Percentiles rank a stretch among this genome's conserved stretches.
Conservation (phyloP, 1,140 invertebrate genomes). For the Bactericera cockerelli region DNA sequence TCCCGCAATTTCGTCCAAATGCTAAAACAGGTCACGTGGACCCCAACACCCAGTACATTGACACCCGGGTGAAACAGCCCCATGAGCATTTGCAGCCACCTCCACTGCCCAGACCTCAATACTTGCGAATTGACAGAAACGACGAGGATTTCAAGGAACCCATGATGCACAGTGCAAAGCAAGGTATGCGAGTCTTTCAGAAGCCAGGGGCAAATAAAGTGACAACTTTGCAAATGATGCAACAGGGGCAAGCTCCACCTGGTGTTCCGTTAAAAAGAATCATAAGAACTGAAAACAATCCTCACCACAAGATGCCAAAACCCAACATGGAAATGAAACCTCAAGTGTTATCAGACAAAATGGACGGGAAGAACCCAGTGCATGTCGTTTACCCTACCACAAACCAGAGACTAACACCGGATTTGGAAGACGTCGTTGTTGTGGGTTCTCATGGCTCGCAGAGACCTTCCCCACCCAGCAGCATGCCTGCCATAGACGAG, state of each 20-base stretch:
- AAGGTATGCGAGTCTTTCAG: constrained; percentile 24
- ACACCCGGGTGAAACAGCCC: constrained; percentile 22
- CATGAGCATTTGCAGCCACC: constrained; percentile 28
- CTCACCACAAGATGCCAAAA: constrained; percentile 20
- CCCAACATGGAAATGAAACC: not conserved
- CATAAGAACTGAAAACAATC: constrained; percentile 23
- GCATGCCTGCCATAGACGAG: constrained; percentile 27
- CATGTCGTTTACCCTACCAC: constrained; percentile 44
- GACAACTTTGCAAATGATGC: constrained; percentile 49
- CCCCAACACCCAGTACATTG: constrained; percentile 29
- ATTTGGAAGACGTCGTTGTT: constrained; percentile 35
- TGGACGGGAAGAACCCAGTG: constrained; percentile 27
- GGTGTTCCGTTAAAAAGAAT: constrained; percentile 16
- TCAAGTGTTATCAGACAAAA: not conserved
- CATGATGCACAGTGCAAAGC: constrained; percentile 16
- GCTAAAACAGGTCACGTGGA: constrained; percentile 39
- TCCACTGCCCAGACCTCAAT: constrained; percentile 29
- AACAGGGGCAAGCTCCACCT: constrained; percentile 23
- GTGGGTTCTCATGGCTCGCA: constrained; percentile 38
- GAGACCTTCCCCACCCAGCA: constrained; percentile 36
- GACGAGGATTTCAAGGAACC: constrained; percentile 17
- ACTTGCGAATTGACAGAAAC: constrained; percentile 28
- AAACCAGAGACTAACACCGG: constrained; percentile 31
- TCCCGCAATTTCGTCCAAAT: constrained; percentile 53
- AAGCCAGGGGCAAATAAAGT: constrained; percentile 27